Evolutionary conservation across 2,113 vertebrate genomes (phyloP).

Genomic region (Ctenomys sociabilis): DNA sequence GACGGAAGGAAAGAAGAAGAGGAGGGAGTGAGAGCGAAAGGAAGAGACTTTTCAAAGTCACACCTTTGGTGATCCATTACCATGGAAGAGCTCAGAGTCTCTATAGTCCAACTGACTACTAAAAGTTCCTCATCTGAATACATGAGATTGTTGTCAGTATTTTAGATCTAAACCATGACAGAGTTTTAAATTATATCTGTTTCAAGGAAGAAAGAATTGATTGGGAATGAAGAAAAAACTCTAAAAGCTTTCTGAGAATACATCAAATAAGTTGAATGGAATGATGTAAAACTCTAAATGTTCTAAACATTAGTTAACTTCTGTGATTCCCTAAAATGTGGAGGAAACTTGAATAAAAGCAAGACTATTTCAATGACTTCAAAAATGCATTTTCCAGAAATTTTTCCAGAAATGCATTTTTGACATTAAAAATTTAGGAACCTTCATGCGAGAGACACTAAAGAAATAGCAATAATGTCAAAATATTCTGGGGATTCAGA

Average conservation of each 20-base stretch:
- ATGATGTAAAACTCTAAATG: neutral
- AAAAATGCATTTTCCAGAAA: too few relatives aligned
- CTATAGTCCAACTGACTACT: neutral
- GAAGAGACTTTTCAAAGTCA: neutral
- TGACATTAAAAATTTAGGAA: neutral
- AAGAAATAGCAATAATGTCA: neutral
- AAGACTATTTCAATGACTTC: slow-evolving; percentile 9
- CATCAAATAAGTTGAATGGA: neutral
- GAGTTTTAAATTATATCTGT: neutral
- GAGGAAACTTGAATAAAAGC: slow-evolving; percentile 25
- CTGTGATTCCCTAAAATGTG: neutral
- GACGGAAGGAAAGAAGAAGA: neutral
- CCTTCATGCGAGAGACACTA: neutral
- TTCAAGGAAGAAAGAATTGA: neutral
- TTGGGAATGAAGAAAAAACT: slow-evolving; percentile 20
- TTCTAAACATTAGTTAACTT: slow-evolving; percentile 33
- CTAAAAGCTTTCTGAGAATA: neutral
- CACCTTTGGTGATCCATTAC: neutral
- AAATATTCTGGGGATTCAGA: slow-evolving; percentile 43
- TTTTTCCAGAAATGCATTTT: too few relatives aligned
- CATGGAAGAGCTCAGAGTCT: neutral
- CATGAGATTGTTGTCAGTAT: neutral
- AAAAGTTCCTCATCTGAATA: neutral
- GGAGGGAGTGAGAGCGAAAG: neutral
- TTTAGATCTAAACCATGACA: neutral